Conservation (phyloP, 92 coral and sea anemone species). For the Ricordea florida region DNA sequence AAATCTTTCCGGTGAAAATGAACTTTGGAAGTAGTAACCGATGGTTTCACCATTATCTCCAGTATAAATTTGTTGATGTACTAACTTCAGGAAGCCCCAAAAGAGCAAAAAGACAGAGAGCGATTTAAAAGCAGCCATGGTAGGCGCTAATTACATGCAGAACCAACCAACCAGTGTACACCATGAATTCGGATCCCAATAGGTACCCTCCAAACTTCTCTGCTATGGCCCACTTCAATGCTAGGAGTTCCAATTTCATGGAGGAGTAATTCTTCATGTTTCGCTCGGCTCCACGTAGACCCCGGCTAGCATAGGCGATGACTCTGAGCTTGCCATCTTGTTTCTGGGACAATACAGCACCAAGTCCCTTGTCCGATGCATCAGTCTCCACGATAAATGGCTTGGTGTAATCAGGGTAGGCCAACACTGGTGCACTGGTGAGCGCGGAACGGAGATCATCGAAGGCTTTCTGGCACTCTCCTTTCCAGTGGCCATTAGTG, state of each 20-base stretch:
- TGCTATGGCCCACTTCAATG: conserved; percentile 58
- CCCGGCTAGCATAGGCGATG: conserved; percentile 64
- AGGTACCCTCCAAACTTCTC: conserved; percentile 72
- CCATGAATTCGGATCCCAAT: conserved; percentile 51
- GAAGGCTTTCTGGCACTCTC: conserved; percentile 51
- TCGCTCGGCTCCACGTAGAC: conserved; percentile 50
- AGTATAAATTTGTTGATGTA: too few relatives aligned
- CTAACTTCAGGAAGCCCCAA: neutral
- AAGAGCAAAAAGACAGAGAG: conserved; percentile 1
- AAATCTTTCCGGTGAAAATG: too few relatives aligned
- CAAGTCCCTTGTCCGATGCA: conserved; percentile 51
- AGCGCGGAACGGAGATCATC: conserved; percentile 31
- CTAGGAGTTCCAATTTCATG: conserved; percentile 64
- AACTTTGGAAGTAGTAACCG: too few relatives aligned
- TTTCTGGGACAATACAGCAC: conserved; percentile 58
- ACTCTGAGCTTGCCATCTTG: conserved; percentile 51
- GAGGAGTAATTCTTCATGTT: conserved; percentile 71
- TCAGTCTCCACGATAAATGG: conserved; percentile 71
- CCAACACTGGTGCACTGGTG: conserved; percentile 58
- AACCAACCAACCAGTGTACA: too few relatives aligned
- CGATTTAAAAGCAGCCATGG: conserved; percentile 1
- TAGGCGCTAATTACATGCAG: too few relatives aligned
- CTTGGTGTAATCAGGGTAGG: conserved; percentile 59
- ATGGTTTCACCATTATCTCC: too few relatives aligned
- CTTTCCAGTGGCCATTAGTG: conserved; percentile 40